phyloP scores from a whole-genome alignment of 2,113 vertebrate genomes.

The Xenopus borealis region DNA sequence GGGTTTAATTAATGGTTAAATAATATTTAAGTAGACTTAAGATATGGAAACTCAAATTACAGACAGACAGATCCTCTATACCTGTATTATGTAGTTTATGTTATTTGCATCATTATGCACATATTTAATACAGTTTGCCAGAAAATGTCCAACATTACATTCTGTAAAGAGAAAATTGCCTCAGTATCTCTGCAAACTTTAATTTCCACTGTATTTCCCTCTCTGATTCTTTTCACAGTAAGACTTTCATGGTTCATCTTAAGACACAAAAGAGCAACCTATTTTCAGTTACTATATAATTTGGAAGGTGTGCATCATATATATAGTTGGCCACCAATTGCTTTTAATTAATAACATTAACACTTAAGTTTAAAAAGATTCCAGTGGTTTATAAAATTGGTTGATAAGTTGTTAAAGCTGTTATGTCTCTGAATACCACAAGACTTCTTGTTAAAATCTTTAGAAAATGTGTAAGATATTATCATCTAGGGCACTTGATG shows the following conservation, averaged over 20 bases:
- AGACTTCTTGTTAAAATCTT: background rate
- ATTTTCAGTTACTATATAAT: background rate
- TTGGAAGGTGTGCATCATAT: background rate
- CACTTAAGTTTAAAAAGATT: background rate
- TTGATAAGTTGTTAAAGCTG: slow-evolving; percentile 1
- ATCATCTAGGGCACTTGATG: background rate
- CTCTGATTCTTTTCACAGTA: background rate
- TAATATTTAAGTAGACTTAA: no score
- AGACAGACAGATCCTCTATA: no score
- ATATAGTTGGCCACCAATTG: background rate
- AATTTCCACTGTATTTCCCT: no score
- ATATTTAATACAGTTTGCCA: no score
- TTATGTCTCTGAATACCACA: background rate
- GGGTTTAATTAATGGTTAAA: no score
- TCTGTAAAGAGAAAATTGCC: no score
- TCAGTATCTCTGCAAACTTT: no score
- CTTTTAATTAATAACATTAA: slow-evolving; percentile 13
- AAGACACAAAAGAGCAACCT: background rate
- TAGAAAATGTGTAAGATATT: background rate
- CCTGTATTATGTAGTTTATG: no score
- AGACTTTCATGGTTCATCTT: background rate
- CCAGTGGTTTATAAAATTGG: background rate
- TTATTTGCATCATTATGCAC: no score
- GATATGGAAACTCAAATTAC: no score
- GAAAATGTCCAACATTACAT: no score